Evolutionary conservation across 1,140 invertebrate genomes (phyloP).

Genomic region (Drosophila melanogaster): Release_6_plus_ISO1_MT NC_004354.4:17990001-17990500

Average conservation of each 20-base stretch:
- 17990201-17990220: constrained; percentile 57
- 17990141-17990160: not conserved
- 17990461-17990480: constrained; percentile 6
- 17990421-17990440: not conserved
- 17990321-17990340: constrained; percentile 27
- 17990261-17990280: constrained; percentile 51
- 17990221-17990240: constrained; percentile 53
- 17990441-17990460: constrained; percentile 22
- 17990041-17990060: constrained; percentile 78
- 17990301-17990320: not conserved
- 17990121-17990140: constrained; percentile 6
- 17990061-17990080: constrained; percentile 66
- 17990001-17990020: constrained; percentile 47
- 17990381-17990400: constrained; percentile 39
- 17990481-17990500: constrained; percentile 6
- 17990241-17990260: constrained; percentile 11
- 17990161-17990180: constrained; percentile 13
- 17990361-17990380: constrained; percentile 48
- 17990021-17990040: constrained; percentile 35
- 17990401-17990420: not conserved
- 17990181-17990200: constrained; percentile 27
- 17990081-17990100: not conserved
- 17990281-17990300: constrained; percentile 14
- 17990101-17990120: not conserved
- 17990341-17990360: constrained; percentile 37